Percentiles rank a stretch among this genome's conserved stretches.
Evolutionary conservation across 2,797 vertebrate genomes (phyloP).

Genomic region (Microcaecilia unicolor): DNA sequence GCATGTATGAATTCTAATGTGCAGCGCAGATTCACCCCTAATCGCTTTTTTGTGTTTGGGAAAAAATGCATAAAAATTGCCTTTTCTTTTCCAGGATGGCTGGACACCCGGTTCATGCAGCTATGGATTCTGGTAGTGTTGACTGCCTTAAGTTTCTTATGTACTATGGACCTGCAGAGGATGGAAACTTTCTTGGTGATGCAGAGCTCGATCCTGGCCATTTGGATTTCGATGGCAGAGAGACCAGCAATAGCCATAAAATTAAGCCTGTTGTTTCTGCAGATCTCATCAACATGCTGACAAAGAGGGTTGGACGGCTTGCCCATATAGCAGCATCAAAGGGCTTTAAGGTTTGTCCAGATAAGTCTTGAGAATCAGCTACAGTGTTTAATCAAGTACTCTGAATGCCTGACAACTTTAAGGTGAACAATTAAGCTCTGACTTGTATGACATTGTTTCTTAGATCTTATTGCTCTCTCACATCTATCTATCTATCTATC

Average conservation of each 20-base stretch:
- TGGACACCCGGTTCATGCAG: slow-evolving; percentile 79
- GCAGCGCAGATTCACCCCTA: too few species aligned
- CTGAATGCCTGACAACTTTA: too few species aligned
- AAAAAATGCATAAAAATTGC: too few species aligned
- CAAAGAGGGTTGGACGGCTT: slow-evolving; percentile 84
- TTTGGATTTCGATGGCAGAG: slow-evolving; percentile 33
- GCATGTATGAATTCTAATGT: too few species aligned
- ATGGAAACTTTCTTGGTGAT: slow-evolving; percentile 15
- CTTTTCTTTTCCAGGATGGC: slow-evolving; percentile 63
- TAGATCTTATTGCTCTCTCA: too few species aligned
- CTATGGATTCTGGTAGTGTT: slow-evolving; percentile 74
- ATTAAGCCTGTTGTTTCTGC: slow-evolving; percentile 50
- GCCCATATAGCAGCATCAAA: slow-evolving; percentile 86
- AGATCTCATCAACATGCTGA: slow-evolving; percentile 76
- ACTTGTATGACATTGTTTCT: too few species aligned
- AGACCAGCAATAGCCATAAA: slow-evolving; percentile 23
- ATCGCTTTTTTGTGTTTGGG: too few species aligned
- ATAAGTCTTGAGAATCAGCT: neutral
- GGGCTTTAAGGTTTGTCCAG: slow-evolving; percentile 77
- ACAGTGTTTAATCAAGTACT: neutral
- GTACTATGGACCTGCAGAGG: slow-evolving; percentile 42
- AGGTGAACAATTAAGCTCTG: too few species aligned
- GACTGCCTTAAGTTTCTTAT: slow-evolving; percentile 77
- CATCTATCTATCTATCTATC: too few species aligned
- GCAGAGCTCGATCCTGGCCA: slow-evolving; percentile 14